Base-by-base conservation (phyloP, 2,113 vertebrate genomes). In the Ctenodactylus gundi region DNA sequence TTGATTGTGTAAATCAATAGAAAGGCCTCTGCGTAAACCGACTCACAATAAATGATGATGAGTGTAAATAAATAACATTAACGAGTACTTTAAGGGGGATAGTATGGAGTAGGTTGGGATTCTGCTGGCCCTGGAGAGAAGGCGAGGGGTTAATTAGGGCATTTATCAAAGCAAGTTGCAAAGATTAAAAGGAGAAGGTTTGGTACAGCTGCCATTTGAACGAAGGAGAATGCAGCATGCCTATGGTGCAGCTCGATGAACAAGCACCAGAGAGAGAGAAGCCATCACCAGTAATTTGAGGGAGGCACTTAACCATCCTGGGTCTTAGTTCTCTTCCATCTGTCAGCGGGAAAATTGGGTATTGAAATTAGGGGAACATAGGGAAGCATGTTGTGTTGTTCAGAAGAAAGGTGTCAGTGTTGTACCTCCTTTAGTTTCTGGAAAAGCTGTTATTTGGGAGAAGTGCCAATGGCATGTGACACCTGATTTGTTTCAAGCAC, bases 41-140 rank as follows among this genome's bases (percentile, higher is more conserved):
- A 60, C 31, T 88, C 75, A 58, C 73, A 57, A n/a, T 36, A 93
- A 83, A 68, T 85, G 94, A 77, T 87, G 51, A 76, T 17, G 60
- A 36, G 23, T 67, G 23, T 75, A 90, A 93, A 95, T 91, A 95
- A 88, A 49, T 93, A 82, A 96, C 51, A 58, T 77, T 60, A 68
- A 34, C 57, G 15, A 67, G 67, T 39, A 34, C 58, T 87, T 89
- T 41, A 60, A 86, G 53, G 20, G 60, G 53, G 64, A n/a, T 9
- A 29, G 55, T 39, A 53, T 11, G 23, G 1, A 83, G 80, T 55
- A 88, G 84, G 34, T 44, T 57, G 20, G 51, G 80, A 91, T 80
- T 75, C 81, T 82, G 39, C 41, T 73, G 67, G 49, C 90, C 82
- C 13, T 53, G 55, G 73, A 57, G 58, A 89, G 67, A 77, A 94